phyloP scores from a whole-genome alignment of 2,797 vertebrate genomes.

The Rhynchonycteris naso region DNA sequence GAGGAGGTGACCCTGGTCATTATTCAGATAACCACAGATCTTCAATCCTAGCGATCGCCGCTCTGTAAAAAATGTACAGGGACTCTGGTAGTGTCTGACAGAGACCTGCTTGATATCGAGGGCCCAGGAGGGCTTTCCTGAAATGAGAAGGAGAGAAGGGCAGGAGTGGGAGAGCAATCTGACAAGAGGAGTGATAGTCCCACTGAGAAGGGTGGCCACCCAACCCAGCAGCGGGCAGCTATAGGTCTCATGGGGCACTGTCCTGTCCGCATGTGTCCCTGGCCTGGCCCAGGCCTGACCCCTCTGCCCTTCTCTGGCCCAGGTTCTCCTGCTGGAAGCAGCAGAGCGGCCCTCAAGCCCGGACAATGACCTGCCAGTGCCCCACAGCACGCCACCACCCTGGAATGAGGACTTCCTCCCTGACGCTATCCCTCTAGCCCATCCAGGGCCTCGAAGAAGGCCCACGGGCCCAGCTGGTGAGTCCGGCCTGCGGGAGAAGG shows the following conservation, averaged over 20 bases:
- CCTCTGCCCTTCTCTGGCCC: neutral
- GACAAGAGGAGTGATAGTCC: neutral
- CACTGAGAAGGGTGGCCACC: fast-evolving
- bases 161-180: too few species aligned
- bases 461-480: conserved; percentile 80
- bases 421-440: conserved; percentile 85
- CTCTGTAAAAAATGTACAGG: neutral
- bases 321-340: conserved; percentile 87
- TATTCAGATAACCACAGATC: too few species aligned
- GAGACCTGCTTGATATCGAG: neutral
- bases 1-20: neutral
- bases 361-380: conserved; percentile 85
- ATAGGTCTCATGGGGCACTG: neutral
- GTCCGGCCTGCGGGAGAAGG: neutral
- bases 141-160: neutral
- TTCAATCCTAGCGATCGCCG: fast-evolving
- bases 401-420: conserved; percentile 87
- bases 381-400: conserved; percentile 75
- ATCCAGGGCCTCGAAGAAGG: conserved; percentile 84
- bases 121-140: neutral
- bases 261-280: fast-evolving
- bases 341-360: conserved; percentile 72
- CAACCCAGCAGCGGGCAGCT: fast-evolving
- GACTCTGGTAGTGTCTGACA: fast-evolving
- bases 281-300: neutral